Evolutionary conservation across 2,888 invertebrate genomes (phyloP).

Genomic region (Myopa testacea): DNA sequence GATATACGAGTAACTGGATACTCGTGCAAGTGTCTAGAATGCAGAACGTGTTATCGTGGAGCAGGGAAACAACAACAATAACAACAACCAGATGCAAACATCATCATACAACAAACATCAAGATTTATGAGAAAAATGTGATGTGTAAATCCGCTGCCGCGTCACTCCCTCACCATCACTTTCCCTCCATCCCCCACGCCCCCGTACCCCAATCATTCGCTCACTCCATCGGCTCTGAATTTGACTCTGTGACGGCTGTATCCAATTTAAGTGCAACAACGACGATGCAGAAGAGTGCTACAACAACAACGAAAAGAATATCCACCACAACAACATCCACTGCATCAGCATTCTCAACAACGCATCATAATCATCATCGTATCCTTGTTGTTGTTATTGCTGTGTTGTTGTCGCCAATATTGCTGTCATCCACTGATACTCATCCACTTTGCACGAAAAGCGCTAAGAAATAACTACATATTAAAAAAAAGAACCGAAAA

Average conservation of each 20-base stretch:
- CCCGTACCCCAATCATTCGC: too few relatives aligned
- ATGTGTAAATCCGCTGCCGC: not conserved
- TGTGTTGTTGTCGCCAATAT: not conserved
- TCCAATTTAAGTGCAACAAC: not conserved
- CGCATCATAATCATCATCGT: not conserved
- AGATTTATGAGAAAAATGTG: not conserved
- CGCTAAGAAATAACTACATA: not conserved
- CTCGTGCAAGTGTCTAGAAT: not conserved
- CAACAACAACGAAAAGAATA: not conserved
- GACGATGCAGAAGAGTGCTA: not conserved
- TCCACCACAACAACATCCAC: not conserved
- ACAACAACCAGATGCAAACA: not conserved
- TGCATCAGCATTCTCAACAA: not conserved
- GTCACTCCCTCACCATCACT: too few relatives aligned
- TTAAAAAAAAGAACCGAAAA: too few relatives aligned
- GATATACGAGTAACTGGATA: not conserved
- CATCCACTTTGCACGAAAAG: not conserved
- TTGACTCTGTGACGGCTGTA: too few relatives aligned
- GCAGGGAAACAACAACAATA: not conserved
- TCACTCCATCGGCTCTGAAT: too few relatives aligned
- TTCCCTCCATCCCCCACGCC: too few relatives aligned
- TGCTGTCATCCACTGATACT: not conserved
- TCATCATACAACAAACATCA: not conserved
- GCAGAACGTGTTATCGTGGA: not conserved
- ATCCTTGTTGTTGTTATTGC: not conserved